These are phyloP conservation scores for Apotomis capreana DNA, from an alignment of 2,888 invertebrate genomes.

Conservation along the genomic window DNA sequence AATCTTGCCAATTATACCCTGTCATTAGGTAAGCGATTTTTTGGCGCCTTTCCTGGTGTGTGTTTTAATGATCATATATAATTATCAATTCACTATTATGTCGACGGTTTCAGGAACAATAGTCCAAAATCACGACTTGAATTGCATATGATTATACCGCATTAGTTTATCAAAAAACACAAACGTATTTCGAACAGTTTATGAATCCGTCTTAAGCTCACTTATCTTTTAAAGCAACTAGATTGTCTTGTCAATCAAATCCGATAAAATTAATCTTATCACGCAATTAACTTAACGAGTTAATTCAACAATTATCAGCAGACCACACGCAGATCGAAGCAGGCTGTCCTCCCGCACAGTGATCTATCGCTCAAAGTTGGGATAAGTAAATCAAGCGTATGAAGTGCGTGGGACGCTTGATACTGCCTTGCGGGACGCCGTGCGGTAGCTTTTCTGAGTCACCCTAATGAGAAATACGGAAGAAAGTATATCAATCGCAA, in stretches of 20 bases:
- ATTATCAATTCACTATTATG: too few species aligned
- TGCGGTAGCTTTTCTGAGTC: constrained; percentile 61
- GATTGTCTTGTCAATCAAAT: constrained; percentile 15
- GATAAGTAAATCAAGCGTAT: constrained; percentile 50
- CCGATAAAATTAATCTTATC: constrained; percentile 37
- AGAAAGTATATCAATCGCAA: constrained; percentile 29
- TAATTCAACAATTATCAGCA: constrained; percentile 58
- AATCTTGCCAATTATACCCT: too few species aligned
- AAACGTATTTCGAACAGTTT: background rate
- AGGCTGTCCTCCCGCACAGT: constrained; percentile 63
- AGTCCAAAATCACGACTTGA: too few species aligned
- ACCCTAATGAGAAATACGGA: constrained; percentile 43
- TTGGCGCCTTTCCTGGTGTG: too few species aligned
- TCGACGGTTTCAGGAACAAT: too few species aligned
- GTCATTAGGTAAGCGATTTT: too few species aligned
- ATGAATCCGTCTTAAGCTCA: background rate
- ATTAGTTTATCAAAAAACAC: background rate
- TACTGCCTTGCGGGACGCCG: constrained; percentile 61
- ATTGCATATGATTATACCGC: too few species aligned
- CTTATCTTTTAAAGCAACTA: background rate
- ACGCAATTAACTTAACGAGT: constrained; percentile 55
- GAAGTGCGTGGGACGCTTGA: constrained; percentile 58
- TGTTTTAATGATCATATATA: too few species aligned
- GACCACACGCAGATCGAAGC: constrained; percentile 63
- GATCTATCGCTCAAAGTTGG: constrained; percentile 55